Evolutionary conservation across 1,140 invertebrate species (phyloP).

Genomic region (Belonocnema kinseyi): DNA sequence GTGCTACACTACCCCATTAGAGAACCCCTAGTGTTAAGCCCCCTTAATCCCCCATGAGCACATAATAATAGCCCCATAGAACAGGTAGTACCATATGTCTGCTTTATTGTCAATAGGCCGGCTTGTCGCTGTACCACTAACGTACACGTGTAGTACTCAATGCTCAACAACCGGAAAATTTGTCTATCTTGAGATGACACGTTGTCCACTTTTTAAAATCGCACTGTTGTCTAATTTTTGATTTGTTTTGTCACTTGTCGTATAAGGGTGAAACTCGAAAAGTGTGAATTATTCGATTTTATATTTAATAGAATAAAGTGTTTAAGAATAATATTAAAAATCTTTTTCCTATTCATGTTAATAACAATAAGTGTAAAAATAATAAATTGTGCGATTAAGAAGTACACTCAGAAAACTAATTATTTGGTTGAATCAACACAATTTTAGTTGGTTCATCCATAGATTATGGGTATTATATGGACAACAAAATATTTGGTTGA

Average conservation of each 20-base stretch:
- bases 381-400: no score
- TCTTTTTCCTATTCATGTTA: no score
- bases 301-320: no score
- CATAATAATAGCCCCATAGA: conserved; percentile 71
- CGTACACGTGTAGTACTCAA: conserved; percentile 58
- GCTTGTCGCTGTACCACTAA: conserved; percentile 46
- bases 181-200: conserved; percentile 66
- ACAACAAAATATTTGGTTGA: no score
- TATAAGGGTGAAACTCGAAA: no score
- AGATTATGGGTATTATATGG: no score
- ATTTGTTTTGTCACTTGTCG: conserved; percentile 4
- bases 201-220: conserved; percentile 57
- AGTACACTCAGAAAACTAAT: no score
- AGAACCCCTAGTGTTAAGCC: conserved; percentile 60
- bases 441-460: no score
- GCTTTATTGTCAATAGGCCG: conserved; percentile 64
- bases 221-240: neutral
- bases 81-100: conserved; percentile 74
- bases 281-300: no score
- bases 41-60: conserved; percentile 65
- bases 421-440: no score
- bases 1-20: conserved; percentile 61
- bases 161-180: conserved; percentile 72
- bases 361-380: no score
- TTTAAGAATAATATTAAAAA: no score